Percentiles rank a stretch among this genome's conserved stretches.
Conservation (phyloP, 2,113 vertebrate species). For the Electrona antarctica region DNA sequence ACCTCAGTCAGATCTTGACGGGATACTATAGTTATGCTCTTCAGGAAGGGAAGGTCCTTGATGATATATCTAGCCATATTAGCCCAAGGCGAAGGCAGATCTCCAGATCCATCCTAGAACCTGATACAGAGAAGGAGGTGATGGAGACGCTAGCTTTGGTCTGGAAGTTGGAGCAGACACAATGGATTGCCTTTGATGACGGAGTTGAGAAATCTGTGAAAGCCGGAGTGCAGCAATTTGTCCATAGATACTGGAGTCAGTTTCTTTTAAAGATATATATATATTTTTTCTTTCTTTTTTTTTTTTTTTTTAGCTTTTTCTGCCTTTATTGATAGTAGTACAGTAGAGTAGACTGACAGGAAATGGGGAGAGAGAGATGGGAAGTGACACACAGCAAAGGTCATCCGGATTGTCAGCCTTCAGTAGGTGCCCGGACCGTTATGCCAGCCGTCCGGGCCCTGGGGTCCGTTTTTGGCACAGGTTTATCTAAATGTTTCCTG, state of each 20-base stretch:
- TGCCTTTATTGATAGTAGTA: too few species aligned
- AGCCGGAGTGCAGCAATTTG: conserved; percentile 78
- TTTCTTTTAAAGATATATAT: conserved; percentile 2
- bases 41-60: conserved; percentile 31
- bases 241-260: conserved; percentile 82
- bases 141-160: conserved; percentile 74
- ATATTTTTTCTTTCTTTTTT: too few species aligned
- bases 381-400: too few species aligned
- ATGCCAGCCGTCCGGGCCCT: not conserved
- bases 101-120: conserved; percentile 63
- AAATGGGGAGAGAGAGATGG: too few species aligned
- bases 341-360: too few species aligned
- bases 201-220: conserved; percentile 72
- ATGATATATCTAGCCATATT: conserved; percentile 33
- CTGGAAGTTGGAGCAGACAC: conserved; percentile 68
- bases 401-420: too few species aligned
- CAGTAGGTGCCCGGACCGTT: too few species aligned
- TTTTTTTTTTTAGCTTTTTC: too few species aligned
- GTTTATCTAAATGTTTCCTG: too few species aligned
- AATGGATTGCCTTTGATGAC: conserved; percentile 68
- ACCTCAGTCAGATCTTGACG: conserved; percentile 75
- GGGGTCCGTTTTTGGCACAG: conserved; percentile 76
- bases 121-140: conserved; percentile 72
- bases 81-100: conserved; percentile 79
- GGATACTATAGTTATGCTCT: conserved; percentile 78